These are phyloP conservation scores for Lasaia peninsularis DNA, from an alignment of 1,140 invertebrate species.

Conservation along the genomic window DNA sequence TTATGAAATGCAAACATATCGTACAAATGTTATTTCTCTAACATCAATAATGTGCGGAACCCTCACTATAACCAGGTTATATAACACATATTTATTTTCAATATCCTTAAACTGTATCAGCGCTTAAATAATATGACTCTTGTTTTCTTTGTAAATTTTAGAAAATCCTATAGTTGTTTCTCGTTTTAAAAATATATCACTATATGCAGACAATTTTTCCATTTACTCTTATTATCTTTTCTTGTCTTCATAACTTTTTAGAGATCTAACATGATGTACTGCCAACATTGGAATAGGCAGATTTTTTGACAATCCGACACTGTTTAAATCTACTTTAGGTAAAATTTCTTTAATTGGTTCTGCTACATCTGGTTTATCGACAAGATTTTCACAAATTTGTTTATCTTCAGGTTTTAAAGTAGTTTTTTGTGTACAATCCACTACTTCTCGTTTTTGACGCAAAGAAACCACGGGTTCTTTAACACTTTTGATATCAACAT, in stretches of 20 bases:
- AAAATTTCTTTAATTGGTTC: slow-evolving; percentile 27
- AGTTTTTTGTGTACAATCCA: slow-evolving; percentile 54
- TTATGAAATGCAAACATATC: no score
- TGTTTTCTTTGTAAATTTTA: background rate
- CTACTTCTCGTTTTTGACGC: slow-evolving; percentile 60
- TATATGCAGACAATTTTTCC: background rate
- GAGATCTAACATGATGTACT: slow-evolving; percentile 51
- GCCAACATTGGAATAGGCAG: slow-evolving; percentile 35
- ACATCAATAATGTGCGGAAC: no score
- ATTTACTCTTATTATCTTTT: slow-evolving; percentile 19
- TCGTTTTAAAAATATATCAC: background rate
- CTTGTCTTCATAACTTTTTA: slow-evolving; percentile 48
- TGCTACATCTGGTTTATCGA: slow-evolving; percentile 24
- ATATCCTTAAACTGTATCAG: no score
- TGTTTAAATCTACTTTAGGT: slow-evolving; percentile 46
- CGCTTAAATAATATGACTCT: no score
- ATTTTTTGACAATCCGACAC: slow-evolving; percentile 35
- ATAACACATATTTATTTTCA: no score
- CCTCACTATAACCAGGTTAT: no score
- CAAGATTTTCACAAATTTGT: slow-evolving; percentile 53
- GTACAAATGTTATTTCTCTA: no score
- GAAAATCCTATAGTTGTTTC: background rate
- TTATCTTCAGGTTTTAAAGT: slow-evolving; percentile 45
- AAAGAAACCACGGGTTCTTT: slow-evolving; percentile 12
- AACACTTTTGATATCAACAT: slow-evolving; percentile 16